Evolutionary conservation across 1,140 invertebrate genomes (phyloP).

Genomic region (Monochamus saltuarius): DNA sequence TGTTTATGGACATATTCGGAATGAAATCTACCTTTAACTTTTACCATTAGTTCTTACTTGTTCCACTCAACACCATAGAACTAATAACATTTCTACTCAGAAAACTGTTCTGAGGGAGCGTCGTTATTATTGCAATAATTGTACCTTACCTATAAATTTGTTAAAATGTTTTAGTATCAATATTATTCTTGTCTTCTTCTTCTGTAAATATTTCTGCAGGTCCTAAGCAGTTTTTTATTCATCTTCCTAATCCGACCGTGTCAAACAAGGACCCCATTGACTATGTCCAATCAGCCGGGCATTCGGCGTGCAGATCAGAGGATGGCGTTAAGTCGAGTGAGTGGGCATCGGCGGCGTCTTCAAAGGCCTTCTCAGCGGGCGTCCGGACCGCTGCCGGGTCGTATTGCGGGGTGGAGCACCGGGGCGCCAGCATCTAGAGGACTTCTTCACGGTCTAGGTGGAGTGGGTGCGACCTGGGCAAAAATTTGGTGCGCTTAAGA

Average conservation of each 20-base stretch:
- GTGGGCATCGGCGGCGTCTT: not conserved
- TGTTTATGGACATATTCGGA: too few relatives aligned
- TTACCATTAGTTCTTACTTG: too few relatives aligned
- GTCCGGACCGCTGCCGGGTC: constrained; percentile 27
- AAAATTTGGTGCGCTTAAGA: too few relatives aligned
- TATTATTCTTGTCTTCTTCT: too few relatives aligned
- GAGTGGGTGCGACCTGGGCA: not conserved
- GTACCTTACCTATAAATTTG: too few relatives aligned
- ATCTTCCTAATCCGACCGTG: not conserved
- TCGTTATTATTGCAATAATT: too few relatives aligned
- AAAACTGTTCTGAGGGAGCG: too few relatives aligned
- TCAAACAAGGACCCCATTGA: constrained; percentile 3
- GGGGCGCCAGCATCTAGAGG: constrained; percentile 31
- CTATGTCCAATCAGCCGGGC: constrained; percentile 23
- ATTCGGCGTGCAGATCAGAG: constrained; percentile 21
- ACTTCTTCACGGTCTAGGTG: constrained; percentile 36
- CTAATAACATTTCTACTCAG: too few relatives aligned
- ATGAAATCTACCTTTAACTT: too few relatives aligned
- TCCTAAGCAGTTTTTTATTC: not conserved
- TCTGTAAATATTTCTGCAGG: too few relatives aligned
- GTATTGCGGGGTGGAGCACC: constrained; percentile 42
- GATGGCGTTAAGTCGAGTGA: not conserved
- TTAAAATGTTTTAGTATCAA: too few relatives aligned
- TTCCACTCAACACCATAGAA: too few relatives aligned
- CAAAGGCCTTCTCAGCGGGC: constrained; percentile 22